phyloP scores from a whole-genome alignment of 23 tunicate species.

The Clavelina lepadiformis region DNA sequence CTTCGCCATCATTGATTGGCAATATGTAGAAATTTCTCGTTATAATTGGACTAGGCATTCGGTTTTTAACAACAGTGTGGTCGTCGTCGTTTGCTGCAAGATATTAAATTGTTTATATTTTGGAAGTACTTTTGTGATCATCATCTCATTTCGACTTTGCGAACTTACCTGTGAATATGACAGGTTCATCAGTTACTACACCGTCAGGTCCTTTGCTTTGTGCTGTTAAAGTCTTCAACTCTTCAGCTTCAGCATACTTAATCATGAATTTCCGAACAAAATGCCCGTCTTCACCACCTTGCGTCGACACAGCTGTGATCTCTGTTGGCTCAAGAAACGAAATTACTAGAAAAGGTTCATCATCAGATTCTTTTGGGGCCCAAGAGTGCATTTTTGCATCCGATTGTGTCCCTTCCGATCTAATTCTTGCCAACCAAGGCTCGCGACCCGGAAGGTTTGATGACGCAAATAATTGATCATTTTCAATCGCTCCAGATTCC shows the following conservation, averaged over 20 bases:
- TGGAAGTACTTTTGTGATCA: too few species aligned
- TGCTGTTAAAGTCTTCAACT: constrained; percentile 28
- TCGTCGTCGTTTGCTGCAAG: constrained; percentile 56
- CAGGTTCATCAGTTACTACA: constrained; percentile 5
- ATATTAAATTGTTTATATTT: too few species aligned
- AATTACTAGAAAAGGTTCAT: constrained; percentile 51
- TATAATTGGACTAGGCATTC: constrained; percentile 33
- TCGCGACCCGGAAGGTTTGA: constrained; percentile 23
- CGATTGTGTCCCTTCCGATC: background rate
- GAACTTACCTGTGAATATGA: constrained; percentile 33
- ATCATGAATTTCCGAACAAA: constrained; percentile 43
- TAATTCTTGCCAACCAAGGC: constrained; percentile 37
- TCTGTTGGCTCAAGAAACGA: constrained; percentile 47
- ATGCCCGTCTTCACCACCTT: constrained; percentile 61
- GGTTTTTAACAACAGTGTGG: constrained; percentile 27
- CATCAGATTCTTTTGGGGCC: constrained; percentile 67
- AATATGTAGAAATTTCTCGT: constrained; percentile 40
- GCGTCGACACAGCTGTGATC: constrained; percentile 67
- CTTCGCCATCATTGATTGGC: constrained; percentile 20
- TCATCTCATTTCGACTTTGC: too few species aligned
- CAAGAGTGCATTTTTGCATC: constrained; percentile 34
- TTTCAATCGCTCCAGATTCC: constrained; percentile 54
- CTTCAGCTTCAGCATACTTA: constrained; percentile 40
- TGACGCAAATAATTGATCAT: constrained; percentile 53
- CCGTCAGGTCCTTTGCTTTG: constrained; percentile 18